Evolutionary conservation across 2,113 vertebrate species (phyloP), one percentile per base, ranked within the genome.

Genomic region (Marmota flaviventris): DNA sequence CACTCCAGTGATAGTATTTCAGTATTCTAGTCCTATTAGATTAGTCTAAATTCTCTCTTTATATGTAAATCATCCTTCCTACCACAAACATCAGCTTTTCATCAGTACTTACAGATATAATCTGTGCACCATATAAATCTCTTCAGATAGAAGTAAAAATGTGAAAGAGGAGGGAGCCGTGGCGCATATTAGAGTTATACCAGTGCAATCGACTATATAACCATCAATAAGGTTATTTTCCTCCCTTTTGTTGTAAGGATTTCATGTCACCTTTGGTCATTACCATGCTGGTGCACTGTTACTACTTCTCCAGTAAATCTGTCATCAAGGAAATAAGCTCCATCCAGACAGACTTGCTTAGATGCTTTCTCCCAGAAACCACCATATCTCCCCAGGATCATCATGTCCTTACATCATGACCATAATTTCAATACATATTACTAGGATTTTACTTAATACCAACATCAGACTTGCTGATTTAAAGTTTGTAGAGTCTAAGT

Each of bases 301-400:
- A 34, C 82, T 76, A 39, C 39, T 81, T 84, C 92, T 86, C 65
- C 81, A 77, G 76, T 65, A 79, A 93, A 69, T 27, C 48, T 34
- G 89, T 89, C 58, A 78, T 94, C 94, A 94, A 92, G 61, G 34
- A 42, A 84, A 86, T 63, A 84, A 95, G 67, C 56, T 85, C 51
- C 65, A 37, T 63, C 83, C 87, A 75, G 78, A 87, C 51, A 75
- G n/a, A 92, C 53, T 70, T 81, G 81, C 76, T 96, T 91, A 84
- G 83, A 83, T 69, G 72, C 39, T 69, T 42, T 84, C 91, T 85
- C 93, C 14, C 37, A 17, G 87, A 91, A 96, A 79, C 77, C 25
- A 39, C 37, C 8, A 5, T 8, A 42, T 73, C 85, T 92, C 76
- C 34, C 61, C 5, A 51, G 85, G 61, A 61, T 83, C 42, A 27